These are phyloP conservation scores for Thrips palmi DNA, from an alignment of 1,140 invertebrate genomes.

Conservation along the genomic window DNA sequence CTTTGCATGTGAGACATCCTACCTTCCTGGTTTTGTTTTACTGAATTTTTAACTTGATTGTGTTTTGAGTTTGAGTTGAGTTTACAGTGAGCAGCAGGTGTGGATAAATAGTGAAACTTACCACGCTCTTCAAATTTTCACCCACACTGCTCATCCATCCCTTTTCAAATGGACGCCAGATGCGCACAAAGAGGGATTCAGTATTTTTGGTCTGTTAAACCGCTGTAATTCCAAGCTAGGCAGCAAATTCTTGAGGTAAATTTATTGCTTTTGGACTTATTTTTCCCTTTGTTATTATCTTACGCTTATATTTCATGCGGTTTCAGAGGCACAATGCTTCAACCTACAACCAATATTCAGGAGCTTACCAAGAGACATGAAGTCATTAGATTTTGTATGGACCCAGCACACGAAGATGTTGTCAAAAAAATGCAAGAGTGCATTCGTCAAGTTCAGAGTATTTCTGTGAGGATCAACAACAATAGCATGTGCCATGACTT, in stretches of 20 bases:
- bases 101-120: slow-evolving; percentile 53
- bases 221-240: slow-evolving; percentile 46
- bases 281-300: too few relatives aligned
- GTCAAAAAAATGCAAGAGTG: slow-evolving; percentile 32
- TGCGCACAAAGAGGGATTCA: slow-evolving; percentile 44
- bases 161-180: slow-evolving; percentile 42
- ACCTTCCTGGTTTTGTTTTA: not conserved
- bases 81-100: slow-evolving; percentile 41
- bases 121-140: slow-evolving; percentile 55
- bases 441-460: slow-evolving; percentile 35
- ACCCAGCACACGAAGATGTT: slow-evolving; percentile 33
- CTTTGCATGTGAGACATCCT: slow-evolving; percentile 37
- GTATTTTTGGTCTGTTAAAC: slow-evolving; percentile 50
- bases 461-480: slow-evolving; percentile 32
- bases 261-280: too few relatives aligned
- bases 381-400: slow-evolving; percentile 38
- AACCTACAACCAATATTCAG: slow-evolving; percentile 34
- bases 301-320: too few relatives aligned
- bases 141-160: slow-evolving; percentile 50
- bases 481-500: slow-evolving; percentile 17
- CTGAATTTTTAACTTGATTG: slow-evolving; percentile 8
- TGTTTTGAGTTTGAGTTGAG: slow-evolving; percentile 14
- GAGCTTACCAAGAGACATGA: slow-evolving; percentile 34
- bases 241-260: too few relatives aligned
- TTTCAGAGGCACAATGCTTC: slow-evolving; percentile 34